These are phyloP conservation scores for Agriotes lineatus DNA, from an alignment of 2,888 invertebrate genomes.

Conservation along the genomic window DNA sequence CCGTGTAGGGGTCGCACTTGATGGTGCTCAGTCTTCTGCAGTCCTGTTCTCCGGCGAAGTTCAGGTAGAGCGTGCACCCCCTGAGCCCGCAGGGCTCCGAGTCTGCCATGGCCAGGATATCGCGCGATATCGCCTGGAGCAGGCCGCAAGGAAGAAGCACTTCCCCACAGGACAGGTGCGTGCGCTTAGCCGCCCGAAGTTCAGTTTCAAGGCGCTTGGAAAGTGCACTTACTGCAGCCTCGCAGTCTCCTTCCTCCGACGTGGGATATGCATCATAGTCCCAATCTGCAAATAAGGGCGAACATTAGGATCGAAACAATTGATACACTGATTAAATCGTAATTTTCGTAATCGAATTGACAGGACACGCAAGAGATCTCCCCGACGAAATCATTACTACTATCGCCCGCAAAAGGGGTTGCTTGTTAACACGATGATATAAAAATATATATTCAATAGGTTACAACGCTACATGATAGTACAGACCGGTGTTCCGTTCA, in stretches of 20 bases:
- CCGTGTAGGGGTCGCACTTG: slow-evolving; percentile 86
- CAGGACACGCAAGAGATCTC: too few relatives aligned
- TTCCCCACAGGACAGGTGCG: slow-evolving; percentile 85
- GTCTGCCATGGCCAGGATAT: slow-evolving; percentile 86
- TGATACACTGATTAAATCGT: not conserved
- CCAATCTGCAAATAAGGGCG: slow-evolving; percentile 58
- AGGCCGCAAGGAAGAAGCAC: slow-evolving; percentile 88
- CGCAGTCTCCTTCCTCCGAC: slow-evolving; percentile 62
- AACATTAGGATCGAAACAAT: not conserved
- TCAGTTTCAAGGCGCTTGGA: slow-evolving; percentile 83
- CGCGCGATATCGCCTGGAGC: slow-evolving; percentile 81
- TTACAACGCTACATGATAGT: too few relatives aligned
- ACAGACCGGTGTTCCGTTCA: too few relatives aligned
- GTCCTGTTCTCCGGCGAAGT: slow-evolving; percentile 79
- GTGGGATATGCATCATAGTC: slow-evolving; percentile 58
- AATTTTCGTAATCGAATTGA: not conserved
- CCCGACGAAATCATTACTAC: too few relatives aligned
- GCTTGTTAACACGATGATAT: too few relatives aligned
- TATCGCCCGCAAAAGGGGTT: too few relatives aligned
- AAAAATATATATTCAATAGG: too few relatives aligned
- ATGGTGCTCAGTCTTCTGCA: slow-evolving; percentile 81
- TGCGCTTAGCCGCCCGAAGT: slow-evolving; percentile 83
- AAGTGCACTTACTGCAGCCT: slow-evolving; percentile 73
- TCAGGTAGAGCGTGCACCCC: slow-evolving; percentile 86
- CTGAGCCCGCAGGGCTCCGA: slow-evolving; percentile 91